A percentile compares a stretch with the other conserved stretches of the same genome.
Evolutionary conservation across 2,113 vertebrate species (phyloP).

Genomic region (Bubo scandiacus): DNA sequence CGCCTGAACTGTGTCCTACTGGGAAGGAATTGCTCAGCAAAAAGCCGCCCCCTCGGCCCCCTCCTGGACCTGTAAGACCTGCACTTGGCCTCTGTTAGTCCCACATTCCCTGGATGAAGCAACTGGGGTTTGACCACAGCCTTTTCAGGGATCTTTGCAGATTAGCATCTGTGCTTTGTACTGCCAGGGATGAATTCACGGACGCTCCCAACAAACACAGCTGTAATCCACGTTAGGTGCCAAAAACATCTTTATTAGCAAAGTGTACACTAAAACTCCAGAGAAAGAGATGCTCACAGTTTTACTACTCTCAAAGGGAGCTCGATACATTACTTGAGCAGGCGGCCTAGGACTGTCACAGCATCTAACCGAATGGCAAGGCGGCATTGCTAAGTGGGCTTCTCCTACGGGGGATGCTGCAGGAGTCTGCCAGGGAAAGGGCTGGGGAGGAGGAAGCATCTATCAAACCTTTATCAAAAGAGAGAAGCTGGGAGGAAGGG

Average conservation of each 20-base stretch:
- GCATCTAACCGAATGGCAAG: constrained; percentile 43
- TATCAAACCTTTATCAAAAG: constrained; percentile 52
- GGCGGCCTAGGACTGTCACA: constrained; percentile 40
- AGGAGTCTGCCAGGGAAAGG: background rate
- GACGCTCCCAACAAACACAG: background rate
- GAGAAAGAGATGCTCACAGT: constrained; percentile 66
- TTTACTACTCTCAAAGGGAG: constrained; percentile 60
- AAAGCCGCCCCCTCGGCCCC: background rate
- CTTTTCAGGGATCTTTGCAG: background rate
- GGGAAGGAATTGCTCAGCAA: background rate
- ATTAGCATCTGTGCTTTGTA: background rate
- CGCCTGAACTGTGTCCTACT: background rate
- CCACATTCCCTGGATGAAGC: fast-evolving
- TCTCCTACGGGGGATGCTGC: background rate
- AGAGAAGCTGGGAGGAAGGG: background rate
- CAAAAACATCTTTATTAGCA: constrained; percentile 76
- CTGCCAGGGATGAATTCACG: fast-evolving
- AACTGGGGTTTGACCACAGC: background rate
- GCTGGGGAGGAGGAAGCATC: background rate
- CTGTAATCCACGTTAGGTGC: background rate
- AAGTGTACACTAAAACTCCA: constrained; percentile 72
- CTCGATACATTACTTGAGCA: constrained; percentile 30
- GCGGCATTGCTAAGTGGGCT: background rate
- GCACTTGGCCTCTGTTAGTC: fast-evolving
- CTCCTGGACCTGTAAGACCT: background rate